These are phyloP conservation scores for Drosophila varians DNA, from an alignment of 1,140 invertebrate species.

Conservation along the genomic window DNA sequence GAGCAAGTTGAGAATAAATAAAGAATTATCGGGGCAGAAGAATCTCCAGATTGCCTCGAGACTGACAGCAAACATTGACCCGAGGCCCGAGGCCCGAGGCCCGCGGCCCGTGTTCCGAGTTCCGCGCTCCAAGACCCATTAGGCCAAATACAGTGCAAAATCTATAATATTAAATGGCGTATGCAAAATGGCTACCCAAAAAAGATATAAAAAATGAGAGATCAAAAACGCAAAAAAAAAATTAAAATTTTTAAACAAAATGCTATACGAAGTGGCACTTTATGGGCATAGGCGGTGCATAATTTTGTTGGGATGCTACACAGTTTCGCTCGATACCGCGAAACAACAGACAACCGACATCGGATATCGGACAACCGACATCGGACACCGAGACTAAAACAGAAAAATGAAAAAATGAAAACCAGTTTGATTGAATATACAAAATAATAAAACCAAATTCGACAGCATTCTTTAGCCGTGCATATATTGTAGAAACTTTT, in stretches of 20 bases:
- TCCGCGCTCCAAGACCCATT: too few relatives aligned
- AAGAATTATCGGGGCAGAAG: constrained; percentile 9
- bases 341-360: constrained; percentile 14
- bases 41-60: constrained; percentile 22
- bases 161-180: constrained; percentile 16
- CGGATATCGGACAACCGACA: constrained; percentile 1
- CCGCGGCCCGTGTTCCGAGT: background rate
- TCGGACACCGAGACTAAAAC: constrained; percentile 33
- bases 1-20: constrained; percentile 39
- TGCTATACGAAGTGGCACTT: constrained; percentile 24
- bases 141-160: constrained; percentile 34
- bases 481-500: constrained; percentile 69
- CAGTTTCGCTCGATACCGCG: constrained; percentile 12
- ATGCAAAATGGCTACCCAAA: constrained; percentile 9
- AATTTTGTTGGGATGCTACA: constrained; percentile 50
- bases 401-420: constrained; percentile 48
- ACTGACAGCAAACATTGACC: constrained; percentile 19
- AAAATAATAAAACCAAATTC: constrained; percentile 70
- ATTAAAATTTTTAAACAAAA: constrained; percentile 24
- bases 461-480: constrained; percentile 71
- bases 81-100: background rate
- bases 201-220: background rate
- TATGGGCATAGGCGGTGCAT: constrained; percentile 45
- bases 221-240: constrained; percentile 10
- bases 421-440: constrained; percentile 64